These are phyloP conservation scores for Exephanes ischioxanthus DNA, from an alignment of 2,888 invertebrate genomes.

Conservation along the genomic window DNA sequence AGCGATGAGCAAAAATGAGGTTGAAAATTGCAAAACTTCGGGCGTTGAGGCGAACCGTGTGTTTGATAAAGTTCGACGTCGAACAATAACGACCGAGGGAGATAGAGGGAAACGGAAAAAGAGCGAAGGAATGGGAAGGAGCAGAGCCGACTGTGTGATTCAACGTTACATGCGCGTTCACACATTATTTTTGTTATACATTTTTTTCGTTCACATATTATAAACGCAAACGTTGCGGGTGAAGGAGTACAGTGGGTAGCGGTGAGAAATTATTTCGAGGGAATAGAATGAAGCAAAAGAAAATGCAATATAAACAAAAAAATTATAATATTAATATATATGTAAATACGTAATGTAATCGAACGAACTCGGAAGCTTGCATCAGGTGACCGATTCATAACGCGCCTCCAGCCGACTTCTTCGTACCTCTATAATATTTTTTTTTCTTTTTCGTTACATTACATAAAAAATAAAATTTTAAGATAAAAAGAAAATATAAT, in stretches of 20 bases:
- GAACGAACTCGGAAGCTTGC: neutral
- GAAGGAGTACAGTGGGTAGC: neutral
- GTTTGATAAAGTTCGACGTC: constrained; percentile 64
- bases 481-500: constrained; percentile 41
- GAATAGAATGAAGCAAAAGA: neutral
- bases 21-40: constrained; percentile 83
- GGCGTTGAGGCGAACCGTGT: constrained; percentile 57
- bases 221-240: no score
- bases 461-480: no score
- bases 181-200: neutral
- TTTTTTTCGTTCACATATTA: no score
- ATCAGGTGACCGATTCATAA: no score
- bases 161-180: constrained; percentile 31
- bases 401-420: no score
- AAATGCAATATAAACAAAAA: neutral
- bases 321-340: constrained; percentile 19
- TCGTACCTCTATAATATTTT: no score
- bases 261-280: constrained; percentile 7
- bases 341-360: constrained; percentile 28
- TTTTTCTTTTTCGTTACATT: no score
- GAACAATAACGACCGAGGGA: constrained; percentile 54
- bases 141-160: constrained; percentile 39
- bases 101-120: neutral
- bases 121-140: constrained; percentile 23
- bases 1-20: constrained; percentile 83